Evolutionary conservation across 2,113 vertebrate genomes (phyloP).

Genomic region (Solea solea): DNA sequence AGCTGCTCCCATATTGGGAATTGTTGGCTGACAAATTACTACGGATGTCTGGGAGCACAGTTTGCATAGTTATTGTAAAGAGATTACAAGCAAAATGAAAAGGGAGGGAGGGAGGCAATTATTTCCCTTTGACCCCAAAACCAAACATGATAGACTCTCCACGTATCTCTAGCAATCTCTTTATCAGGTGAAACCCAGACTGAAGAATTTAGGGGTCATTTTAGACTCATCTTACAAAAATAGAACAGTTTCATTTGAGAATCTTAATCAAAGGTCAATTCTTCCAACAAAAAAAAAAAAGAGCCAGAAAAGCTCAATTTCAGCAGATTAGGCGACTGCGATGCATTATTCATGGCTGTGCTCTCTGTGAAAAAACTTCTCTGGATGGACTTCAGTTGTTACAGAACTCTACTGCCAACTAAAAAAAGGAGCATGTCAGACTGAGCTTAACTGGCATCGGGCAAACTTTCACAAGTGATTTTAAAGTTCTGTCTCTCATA

Average conservation of each 20-base stretch:
- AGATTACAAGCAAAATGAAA: neutral
- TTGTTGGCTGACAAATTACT: neutral
- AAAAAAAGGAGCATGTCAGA: too few species aligned
- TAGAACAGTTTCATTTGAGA: neutral
- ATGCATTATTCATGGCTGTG: slow-evolving; percentile 28
- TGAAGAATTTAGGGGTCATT: neutral
- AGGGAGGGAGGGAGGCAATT: neutral
- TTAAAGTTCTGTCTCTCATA: too few species aligned
- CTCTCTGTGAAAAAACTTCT: neutral
- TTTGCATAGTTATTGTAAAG: neutral
- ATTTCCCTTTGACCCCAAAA: neutral
- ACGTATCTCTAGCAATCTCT: neutral
- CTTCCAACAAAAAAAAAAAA: neutral
- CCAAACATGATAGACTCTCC: neutral
- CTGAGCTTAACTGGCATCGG: too few species aligned
- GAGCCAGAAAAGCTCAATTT: slow-evolving; percentile 14
- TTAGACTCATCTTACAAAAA: slow-evolving; percentile 1
- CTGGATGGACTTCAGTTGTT: slow-evolving; percentile 12
- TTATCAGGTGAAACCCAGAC: neutral
- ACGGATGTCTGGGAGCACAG: neutral
- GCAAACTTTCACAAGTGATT: too few species aligned
- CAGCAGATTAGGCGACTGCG: neutral
- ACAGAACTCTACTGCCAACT: slow-evolving; percentile 2
- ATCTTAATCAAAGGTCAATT: neutral
- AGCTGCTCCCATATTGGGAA: neutral